Conservation (phyloP, 2,113 vertebrate genomes). For the Raja brachyura region DNA sequence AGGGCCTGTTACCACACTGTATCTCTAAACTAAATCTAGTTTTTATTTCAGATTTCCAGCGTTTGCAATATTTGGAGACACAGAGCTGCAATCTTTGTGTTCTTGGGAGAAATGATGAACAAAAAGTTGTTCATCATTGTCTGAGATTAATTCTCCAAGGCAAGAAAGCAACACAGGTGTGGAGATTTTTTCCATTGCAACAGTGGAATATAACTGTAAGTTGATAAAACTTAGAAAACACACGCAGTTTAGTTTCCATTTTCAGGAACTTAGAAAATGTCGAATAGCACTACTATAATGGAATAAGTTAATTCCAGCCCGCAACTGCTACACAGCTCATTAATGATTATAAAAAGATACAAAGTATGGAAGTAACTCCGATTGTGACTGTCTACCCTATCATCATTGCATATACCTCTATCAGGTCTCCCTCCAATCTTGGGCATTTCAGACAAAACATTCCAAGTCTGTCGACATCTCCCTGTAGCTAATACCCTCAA, state of each 20-base stretch:
- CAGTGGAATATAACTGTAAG: background rate
- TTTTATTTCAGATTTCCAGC: no score
- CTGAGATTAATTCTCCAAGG: background rate
- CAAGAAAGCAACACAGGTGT: background rate
- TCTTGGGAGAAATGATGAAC: background rate
- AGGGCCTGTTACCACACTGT: no score
- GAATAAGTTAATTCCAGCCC: background rate
- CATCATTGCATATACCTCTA: no score
- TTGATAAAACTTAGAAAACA: background rate
- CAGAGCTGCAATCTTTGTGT: background rate
- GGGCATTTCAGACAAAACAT: no score
- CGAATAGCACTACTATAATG: background rate
- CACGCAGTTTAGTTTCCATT: background rate
- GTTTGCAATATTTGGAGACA: no score
- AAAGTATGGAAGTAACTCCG: no score
- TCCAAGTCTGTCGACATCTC: no score
- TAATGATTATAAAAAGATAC: no score
- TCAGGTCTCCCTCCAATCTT: no score
- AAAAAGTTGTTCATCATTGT: background rate
- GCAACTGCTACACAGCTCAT: background rate
- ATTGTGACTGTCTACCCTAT: no score
- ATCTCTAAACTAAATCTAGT: no score
- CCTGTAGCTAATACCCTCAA: no score
- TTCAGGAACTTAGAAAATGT: background rate
- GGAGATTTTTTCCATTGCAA: background rate